These are phyloP conservation scores for Mohoua ochrocephala DNA, from an alignment of 2,113 vertebrate species.

Conservation along the genomic window DNA sequence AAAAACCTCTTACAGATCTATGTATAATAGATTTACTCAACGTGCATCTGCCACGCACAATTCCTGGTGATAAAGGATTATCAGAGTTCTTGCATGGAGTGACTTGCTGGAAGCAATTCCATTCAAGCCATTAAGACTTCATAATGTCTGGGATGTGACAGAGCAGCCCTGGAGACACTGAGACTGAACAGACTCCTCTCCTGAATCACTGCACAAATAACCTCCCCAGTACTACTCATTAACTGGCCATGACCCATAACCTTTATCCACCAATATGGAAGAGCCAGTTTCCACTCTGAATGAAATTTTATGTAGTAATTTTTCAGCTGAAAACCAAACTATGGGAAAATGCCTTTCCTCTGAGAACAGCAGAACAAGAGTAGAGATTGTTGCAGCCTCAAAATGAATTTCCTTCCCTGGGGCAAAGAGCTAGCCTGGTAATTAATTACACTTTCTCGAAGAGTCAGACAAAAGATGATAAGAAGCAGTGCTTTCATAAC, in stretches of 20 bases:
- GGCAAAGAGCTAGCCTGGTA: neutral
- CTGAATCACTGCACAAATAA: neutral
- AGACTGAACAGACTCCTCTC: neutral
- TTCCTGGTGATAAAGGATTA: neutral
- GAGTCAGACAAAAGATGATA: slow-evolving; percentile 9
- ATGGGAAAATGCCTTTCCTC: neutral
- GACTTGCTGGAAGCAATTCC: neutral
- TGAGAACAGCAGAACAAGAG: slow-evolving; percentile 33
- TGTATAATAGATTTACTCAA: neutral
- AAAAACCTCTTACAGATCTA: neutral
- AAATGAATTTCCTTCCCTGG: slow-evolving; percentile 25
- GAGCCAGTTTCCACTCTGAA: neutral
- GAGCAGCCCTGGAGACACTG: neutral
- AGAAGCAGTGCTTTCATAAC: neutral
- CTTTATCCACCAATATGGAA: neutral
- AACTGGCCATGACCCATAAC: neutral
- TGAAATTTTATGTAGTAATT: neutral
- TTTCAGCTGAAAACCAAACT: neutral
- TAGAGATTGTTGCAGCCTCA: neutral
- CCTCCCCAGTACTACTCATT: neutral
- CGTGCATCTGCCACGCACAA: neutral
- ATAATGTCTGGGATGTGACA: neutral
- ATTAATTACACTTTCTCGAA: slow-evolving; percentile 50
- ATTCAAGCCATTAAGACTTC: neutral
- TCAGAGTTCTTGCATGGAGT: neutral